phyloP scores from a whole-genome alignment of 2,888 invertebrate genomes.

The Heteromurus nitidus region DNA sequence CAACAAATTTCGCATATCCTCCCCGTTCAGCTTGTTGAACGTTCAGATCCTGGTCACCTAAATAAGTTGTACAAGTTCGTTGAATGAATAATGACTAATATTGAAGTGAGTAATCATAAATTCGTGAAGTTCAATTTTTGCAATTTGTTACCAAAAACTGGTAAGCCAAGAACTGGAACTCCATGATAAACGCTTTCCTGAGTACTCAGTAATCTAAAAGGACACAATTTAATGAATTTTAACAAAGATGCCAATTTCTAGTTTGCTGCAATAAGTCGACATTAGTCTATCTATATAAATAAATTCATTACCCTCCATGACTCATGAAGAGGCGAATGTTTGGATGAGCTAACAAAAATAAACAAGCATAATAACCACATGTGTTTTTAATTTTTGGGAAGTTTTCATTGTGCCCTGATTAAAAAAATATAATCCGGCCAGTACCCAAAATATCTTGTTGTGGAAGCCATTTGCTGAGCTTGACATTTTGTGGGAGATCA shows the following conservation, averaged over 20 bases:
- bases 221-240: too few species aligned
- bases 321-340: slow-evolving; percentile 80
- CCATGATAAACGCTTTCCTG: slow-evolving; percentile 81
- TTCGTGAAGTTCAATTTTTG: too few species aligned
- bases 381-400: background rate
- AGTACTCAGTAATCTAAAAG: slow-evolving; percentile 82
- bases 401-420: too few species aligned
- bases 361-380: background rate
- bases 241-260: background rate
- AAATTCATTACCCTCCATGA: slow-evolving; percentile 80
- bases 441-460: slow-evolving; percentile 85
- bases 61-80: slow-evolving; percentile 8
- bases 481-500: slow-evolving; percentile 80
- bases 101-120: background rate
- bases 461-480: slow-evolving; percentile 82
- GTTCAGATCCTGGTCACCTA: slow-evolving; percentile 76
- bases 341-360: slow-evolving; percentile 76
- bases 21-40: slow-evolving; percentile 78
- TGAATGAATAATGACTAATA: too few species aligned
- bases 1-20: slow-evolving; percentile 78
- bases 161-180: slow-evolving; percentile 79
- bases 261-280: background rate
- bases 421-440: background rate
- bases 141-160: slow-evolving; percentile 77
- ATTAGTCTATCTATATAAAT: background rate